phyloP scores from a whole-genome alignment of 2,888 invertebrate genomes.

The Tinea pellionella region DNA sequence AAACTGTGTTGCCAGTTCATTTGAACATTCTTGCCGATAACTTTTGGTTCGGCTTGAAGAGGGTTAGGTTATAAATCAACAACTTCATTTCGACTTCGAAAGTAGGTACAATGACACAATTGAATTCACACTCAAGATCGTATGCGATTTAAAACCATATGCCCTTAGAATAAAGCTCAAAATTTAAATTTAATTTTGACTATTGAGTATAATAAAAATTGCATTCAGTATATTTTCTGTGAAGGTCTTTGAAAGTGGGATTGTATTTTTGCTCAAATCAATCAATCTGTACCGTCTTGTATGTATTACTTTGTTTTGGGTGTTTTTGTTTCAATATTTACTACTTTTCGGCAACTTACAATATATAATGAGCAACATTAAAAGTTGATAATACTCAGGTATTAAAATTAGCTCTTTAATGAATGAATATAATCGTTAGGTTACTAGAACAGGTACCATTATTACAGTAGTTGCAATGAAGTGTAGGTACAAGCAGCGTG shows the following conservation, averaged over 20 bases:
- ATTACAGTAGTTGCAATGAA: no score
- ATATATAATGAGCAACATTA: no score
- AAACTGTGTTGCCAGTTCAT: not conserved
- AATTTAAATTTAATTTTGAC: not conserved
- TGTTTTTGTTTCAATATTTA: not conserved
- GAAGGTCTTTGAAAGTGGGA: not conserved
- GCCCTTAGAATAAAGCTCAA: not conserved
- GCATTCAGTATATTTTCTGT: not conserved
- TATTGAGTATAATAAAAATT: not conserved
- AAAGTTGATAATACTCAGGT: no score
- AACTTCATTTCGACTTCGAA: slow-evolving; percentile 26
- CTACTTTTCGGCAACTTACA: not conserved
- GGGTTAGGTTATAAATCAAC: slow-evolving; percentile 33
- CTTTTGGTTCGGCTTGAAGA: slow-evolving; percentile 27
- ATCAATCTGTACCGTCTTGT: slow-evolving; percentile 18
- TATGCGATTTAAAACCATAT: not conserved
- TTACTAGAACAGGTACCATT: no score
- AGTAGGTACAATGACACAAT: not conserved
- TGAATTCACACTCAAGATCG: not conserved
- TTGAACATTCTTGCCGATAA: slow-evolving; percentile 23
- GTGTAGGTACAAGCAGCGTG: no score
- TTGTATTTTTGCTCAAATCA: slow-evolving; percentile 22
- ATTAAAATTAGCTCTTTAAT: no score
- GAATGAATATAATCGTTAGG: no score
- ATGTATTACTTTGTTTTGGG: slow-evolving; percentile 1